These are phyloP conservation scores for Trissolcus basalis DNA, from an alignment of 1,140 invertebrate species.

Conservation along the genomic window DNA sequence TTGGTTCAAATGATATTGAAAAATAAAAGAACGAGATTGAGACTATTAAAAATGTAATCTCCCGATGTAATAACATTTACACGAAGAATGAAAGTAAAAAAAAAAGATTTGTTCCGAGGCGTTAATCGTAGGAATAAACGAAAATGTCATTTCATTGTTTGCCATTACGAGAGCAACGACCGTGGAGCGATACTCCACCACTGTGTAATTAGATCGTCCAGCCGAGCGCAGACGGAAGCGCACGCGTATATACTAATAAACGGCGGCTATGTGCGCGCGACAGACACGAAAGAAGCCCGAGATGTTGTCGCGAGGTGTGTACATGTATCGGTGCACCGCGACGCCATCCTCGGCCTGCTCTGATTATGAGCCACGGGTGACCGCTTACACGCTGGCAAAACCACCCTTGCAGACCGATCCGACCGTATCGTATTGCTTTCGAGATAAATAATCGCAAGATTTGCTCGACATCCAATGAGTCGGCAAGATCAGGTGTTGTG, in stretches of 20 bases:
- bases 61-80: no score
- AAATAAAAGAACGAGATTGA: no score
- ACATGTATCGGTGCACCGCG: constrained; percentile 36
- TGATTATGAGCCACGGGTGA: constrained; percentile 49
- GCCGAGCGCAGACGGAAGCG: constrained; percentile 52
- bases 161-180: constrained; percentile 57
- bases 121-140: constrained; percentile 42
- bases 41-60: no score
- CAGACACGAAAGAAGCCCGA: constrained; percentile 46
- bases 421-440: constrained; percentile 37
- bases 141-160: constrained; percentile 48
- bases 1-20: no score
- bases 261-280: constrained; percentile 44
- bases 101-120: constrained; percentile 13
- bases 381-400: constrained; percentile 43
- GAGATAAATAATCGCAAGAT: constrained; percentile 31
- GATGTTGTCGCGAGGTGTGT: constrained; percentile 35
- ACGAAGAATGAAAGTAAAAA: background rate
- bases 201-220: constrained; percentile 59
- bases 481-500: constrained; percentile 5
- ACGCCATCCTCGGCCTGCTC: constrained; percentile 44
- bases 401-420: constrained; percentile 43
- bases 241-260: constrained; percentile 53
- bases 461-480: background rate
- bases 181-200: constrained; percentile 48